These are phyloP conservation scores for Stictocephala bisonia DNA, from an alignment of 2,888 invertebrate genomes.

Conservation along the genomic window DNA sequence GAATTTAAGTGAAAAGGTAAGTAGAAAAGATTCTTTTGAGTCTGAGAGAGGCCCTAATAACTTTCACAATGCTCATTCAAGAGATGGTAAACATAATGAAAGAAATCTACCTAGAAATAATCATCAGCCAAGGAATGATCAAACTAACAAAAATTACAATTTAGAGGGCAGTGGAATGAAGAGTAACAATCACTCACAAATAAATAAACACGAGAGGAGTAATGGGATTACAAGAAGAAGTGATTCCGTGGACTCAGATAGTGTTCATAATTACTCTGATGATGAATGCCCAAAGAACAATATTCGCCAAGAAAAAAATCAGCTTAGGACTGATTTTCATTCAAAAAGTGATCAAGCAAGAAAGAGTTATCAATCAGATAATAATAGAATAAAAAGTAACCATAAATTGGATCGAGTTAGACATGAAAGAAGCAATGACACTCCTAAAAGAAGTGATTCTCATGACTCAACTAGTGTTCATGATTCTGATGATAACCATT, in stretches of 20 bases:
- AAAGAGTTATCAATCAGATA: neutral
- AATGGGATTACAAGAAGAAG: neutral
- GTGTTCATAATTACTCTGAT: neutral
- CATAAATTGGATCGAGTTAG: no score
- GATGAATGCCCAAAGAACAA: neutral
- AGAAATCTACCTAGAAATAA: no score
- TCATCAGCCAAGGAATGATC: no score
- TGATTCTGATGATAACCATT: no score
- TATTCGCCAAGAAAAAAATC: neutral
- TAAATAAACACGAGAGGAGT: constrained; percentile 56
- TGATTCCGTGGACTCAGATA: constrained; percentile 2
- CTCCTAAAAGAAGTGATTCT: no score
- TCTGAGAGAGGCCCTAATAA: no score
- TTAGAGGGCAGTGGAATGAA: neutral
- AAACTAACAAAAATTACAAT: neutral
- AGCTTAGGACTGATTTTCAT: neutral
- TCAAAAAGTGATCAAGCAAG: neutral
- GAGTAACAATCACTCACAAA: constrained; percentile 54
- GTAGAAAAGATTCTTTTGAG: neutral
- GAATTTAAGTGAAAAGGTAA: neutral
- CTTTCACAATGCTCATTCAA: no score
- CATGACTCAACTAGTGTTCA: no score
- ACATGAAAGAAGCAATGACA: no score
- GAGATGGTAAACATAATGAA: no score
- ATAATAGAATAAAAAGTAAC: no score